Base-by-base conservation (phyloP, 1,140 invertebrate species). In the Eciton burchellii region DNA sequence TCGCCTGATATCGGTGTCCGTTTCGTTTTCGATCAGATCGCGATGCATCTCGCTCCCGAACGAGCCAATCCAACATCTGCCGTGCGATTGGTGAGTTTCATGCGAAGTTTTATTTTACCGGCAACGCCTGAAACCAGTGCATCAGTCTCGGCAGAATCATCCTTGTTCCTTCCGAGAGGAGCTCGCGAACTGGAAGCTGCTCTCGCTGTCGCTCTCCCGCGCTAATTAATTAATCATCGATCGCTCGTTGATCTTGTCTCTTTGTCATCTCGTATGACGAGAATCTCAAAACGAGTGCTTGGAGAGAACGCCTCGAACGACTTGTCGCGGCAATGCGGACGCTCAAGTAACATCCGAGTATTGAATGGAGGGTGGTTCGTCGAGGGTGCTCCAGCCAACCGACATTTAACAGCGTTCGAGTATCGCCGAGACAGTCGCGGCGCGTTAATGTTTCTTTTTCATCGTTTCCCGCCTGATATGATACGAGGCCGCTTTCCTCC, bases 381-480 rank as follows among this genome's bases (percentile, higher is more conserved):
- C 54, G 54, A 86, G 68, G 29, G 62, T 62, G 24, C 66, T 74
- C 54, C 54, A 66, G n/a, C 26, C 21, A 35, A 35, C 35, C 24
- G 76, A 87, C 70, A 62, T 84, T 84, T 82, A 73, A 56, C 54
- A 66, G 45, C 57, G 72, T 88, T 74, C 56, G 24, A 43, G 62
- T 63, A 77, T 87, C 79, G 43, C n/a, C 43, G 45, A 62, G 72
- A 62, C 41, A 82, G 73, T 73, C 56, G 60, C 43, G 19, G 66
- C 54, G 66, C 59, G 76, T 84, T 83, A 79, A 84, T 84, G 72
- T 79, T 85, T 82, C 83, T 83, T 73, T 87, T 88, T 41, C 83
- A 35, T 16, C 24, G 35, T 81, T 59, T 70, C 47, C 8, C 21
- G 47, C 29, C 24, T 54, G 63, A 72, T 57, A 66, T 49, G 62